Base-by-base conservation (phyloP, 2,888 invertebrate species). In the Theretra japonica region DNA sequence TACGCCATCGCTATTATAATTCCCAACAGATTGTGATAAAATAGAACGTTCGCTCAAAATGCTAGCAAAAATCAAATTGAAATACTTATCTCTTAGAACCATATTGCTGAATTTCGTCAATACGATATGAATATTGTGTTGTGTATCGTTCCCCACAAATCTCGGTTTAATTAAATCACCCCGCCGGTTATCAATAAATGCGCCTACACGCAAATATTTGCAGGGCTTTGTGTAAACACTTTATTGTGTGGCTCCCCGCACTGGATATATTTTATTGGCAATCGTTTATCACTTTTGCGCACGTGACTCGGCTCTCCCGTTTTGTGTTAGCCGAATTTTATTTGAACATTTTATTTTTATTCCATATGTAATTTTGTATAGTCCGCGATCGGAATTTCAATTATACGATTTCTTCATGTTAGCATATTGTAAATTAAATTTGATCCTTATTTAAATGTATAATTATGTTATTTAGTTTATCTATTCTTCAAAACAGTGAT, bases 141-240 rank as follows among this genome's bases (percentile, higher is more conserved):
- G 75, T 59, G 60, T 71, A 58, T 71, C 58, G 68, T 74, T 80
- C 83, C 84, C 86, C 82, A 79, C 74, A 77, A 77, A 83, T 90
- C 85, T 90, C 86, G 89, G 87, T 91, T 92, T 91, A 91, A 93
- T 92, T 89, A 91, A 91, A 90, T 85, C 86, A 82, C 90, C 91
- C 90, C 83, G 79, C 41, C 65, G 65, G 65, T 48, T 82, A 85
- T 85, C 77, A 78, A 79, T 76, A 65, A 65, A 65, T 65, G 65
- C 80, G 78, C 83, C 80, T 85, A 80, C 82, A 81, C 76, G 81
- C 88, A 90, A 91, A 93, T 92, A 92, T 91, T 88, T 88, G 90
- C 85, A 73, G 75, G 76, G 83, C 83, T 83, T 85, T 88, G 83
- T 86, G 84, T 85, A 90, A 91, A 92, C 88, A 92, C 82, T 83